These are phyloP conservation scores for Pontoporia blainvillei DNA, from an alignment of 2,113 vertebrate species.

Conservation along the genomic window DNA sequence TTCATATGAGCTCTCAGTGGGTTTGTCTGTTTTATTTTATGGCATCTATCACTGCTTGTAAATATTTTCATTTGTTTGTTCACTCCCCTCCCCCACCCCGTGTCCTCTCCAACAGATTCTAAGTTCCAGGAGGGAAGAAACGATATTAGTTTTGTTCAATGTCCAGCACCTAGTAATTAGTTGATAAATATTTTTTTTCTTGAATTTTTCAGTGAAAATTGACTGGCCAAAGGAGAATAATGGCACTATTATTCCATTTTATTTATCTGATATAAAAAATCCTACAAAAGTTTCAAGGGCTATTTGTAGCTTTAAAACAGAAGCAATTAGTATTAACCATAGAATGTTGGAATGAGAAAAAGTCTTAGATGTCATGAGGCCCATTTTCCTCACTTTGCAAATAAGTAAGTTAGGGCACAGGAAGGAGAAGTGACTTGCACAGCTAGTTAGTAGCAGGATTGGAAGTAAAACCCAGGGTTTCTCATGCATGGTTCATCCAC, in stretches of 20 bases:
- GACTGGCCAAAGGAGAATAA: neutral
- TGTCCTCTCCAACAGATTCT: neutral
- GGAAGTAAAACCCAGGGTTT: neutral
- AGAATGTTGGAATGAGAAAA: neutral
- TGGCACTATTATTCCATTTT: neutral
- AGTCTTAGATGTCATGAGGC: neutral
- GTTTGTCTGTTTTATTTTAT: neutral
- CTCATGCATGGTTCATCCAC: neutral
- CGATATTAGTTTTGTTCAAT: neutral
- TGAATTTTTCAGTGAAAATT: neutral
- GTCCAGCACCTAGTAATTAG: neutral
- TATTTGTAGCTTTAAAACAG: neutral
- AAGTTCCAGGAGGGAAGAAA: neutral
- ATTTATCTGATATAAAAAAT: neutral
- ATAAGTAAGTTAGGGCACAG: neutral
- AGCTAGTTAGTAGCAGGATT: neutral
- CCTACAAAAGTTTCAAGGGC: neutral
- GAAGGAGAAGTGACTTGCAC: neutral
- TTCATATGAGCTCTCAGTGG: neutral
- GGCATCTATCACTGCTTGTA: neutral
- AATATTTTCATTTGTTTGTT: neutral
- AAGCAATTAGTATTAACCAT: neutral
- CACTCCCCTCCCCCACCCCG: neutral
- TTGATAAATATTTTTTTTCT: neutral
- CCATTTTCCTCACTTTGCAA: neutral